Evolutionary conservation across 1,140 invertebrate species (phyloP).

Genomic region (Danaus plexippus): DNA sequence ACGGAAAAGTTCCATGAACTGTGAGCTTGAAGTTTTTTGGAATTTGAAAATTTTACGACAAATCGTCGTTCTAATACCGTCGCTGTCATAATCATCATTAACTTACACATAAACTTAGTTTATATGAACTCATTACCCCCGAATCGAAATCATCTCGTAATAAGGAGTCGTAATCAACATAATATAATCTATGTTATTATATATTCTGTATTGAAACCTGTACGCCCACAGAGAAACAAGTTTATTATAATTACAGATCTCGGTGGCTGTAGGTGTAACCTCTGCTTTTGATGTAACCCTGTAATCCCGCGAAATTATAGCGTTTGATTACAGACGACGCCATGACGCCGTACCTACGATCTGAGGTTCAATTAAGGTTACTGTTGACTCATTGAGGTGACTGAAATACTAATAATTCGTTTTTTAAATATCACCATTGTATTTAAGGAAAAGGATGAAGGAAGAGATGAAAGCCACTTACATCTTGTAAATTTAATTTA

Average conservation of each 20-base stretch:
- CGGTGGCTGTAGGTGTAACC: constrained; percentile 7
- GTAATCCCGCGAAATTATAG: constrained; percentile 11
- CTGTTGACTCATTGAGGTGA: too few relatives aligned
- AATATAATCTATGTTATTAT: too few relatives aligned
- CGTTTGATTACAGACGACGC: constrained; percentile 10
- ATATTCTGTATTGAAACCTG: too few relatives aligned
- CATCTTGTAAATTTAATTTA: too few relatives aligned
- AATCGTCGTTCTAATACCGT: background rate
- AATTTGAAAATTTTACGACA: constrained; percentile 11
- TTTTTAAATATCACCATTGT: too few relatives aligned
- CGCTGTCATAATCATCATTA: background rate
- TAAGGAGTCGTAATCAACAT: background rate
- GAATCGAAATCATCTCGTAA: background rate
- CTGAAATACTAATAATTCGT: too few relatives aligned
- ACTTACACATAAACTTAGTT: background rate
- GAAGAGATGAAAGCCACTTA: too few relatives aligned
- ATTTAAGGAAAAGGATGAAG: too few relatives aligned
- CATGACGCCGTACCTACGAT: too few relatives aligned
- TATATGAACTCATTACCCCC: background rate
- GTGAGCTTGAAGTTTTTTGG: constrained; percentile 12
- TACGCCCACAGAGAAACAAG: constrained; percentile 6
- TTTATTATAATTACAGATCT: constrained; percentile 9
- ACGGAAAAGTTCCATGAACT: constrained; percentile 32
- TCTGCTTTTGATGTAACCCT: background rate
- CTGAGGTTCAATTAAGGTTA: too few relatives aligned